phyloP scores from a whole-genome alignment of 2,113 vertebrate genomes.

The Hemichromis elongatus region DNA sequence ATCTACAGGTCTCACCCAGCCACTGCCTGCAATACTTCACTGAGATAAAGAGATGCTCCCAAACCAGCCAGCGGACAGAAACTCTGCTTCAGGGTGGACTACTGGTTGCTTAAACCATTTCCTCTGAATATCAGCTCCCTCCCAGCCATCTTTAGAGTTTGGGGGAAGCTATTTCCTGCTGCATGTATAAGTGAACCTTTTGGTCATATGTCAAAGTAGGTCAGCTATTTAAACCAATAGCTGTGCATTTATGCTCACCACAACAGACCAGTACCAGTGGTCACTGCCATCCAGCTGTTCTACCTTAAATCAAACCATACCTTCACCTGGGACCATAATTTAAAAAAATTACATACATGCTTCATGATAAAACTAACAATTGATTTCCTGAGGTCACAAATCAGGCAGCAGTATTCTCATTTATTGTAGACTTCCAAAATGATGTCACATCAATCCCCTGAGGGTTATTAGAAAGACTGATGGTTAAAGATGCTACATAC shows the following conservation, averaged over 20 bases:
- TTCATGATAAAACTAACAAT: neutral
- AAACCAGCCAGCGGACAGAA: neutral
- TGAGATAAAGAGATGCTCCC: neutral
- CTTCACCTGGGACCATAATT: accelerated
- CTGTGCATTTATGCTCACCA: accelerated
- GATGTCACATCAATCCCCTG: neutral
- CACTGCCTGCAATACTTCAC: neutral
- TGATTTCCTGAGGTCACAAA: neutral
- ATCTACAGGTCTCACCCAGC: neutral
- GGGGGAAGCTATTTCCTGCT: neutral
- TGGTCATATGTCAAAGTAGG: neutral
- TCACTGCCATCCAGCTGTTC: neutral
- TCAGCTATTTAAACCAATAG: neutral
- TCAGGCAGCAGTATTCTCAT: neutral
- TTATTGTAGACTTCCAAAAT: neutral
- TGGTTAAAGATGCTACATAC: neutral
- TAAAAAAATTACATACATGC: accelerated
- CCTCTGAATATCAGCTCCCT: accelerated
- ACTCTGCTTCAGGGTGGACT: neutral
- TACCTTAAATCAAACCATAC: neutral
- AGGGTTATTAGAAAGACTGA: neutral
- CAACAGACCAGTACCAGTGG: neutral
- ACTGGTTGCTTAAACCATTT: neutral
- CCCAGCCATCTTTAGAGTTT: neutral
- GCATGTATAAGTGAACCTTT: neutral